Evolutionary conservation across 2,797 vertebrate species (phyloP).

Genomic region (Eospalax fontanierii): DNA sequence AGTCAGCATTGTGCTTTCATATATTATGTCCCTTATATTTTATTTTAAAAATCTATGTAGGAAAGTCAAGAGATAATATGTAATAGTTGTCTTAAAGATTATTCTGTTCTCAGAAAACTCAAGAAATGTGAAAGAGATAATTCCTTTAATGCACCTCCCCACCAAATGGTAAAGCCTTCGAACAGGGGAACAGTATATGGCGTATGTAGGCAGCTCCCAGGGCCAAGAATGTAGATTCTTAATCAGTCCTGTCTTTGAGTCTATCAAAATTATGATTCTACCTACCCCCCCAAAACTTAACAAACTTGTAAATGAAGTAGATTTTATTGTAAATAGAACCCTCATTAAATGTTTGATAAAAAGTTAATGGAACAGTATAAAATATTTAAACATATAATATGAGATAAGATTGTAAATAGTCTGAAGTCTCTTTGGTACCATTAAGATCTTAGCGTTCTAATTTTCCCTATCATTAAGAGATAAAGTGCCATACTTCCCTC

Average conservation of each 20-base stretch:
- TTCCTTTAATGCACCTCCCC: neutral
- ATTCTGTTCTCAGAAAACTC: neutral
- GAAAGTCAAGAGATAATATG: constrained; percentile 29
- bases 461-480: neutral
- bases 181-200: too few relatives aligned
- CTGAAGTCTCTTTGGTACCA: neutral
- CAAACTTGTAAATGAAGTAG: neutral
- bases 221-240: too few relatives aligned
- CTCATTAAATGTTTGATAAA: constrained; percentile 5
- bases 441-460: constrained; percentile 3
- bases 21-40: neutral
- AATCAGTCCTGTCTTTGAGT: too few relatives aligned
- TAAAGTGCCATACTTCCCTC: too few relatives aligned
- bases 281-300: neutral
- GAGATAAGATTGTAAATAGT: neutral
- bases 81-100: neutral
- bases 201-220: too few relatives aligned
- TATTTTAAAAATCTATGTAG: constrained; percentile 10
- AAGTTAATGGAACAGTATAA: constrained; percentile 16
- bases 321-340: constrained; percentile 38
- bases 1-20: neutral
- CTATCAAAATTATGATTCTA: too few relatives aligned
- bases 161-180: neutral
- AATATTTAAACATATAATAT: neutral
- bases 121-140: neutral